phyloP scores from a whole-genome alignment of 2,113 vertebrate genomes.

The Bos taurus region DNA sequence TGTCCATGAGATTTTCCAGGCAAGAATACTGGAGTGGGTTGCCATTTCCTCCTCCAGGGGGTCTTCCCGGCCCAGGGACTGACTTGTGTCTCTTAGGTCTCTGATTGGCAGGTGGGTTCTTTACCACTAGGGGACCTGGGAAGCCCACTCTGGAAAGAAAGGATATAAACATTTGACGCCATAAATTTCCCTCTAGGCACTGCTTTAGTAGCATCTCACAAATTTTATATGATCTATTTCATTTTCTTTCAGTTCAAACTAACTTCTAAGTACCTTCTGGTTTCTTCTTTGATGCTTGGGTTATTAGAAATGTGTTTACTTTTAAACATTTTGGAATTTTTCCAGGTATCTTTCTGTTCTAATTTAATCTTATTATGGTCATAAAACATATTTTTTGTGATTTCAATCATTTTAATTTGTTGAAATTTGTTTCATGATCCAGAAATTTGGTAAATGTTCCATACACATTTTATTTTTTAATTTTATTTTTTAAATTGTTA shows the following conservation, averaged over 20 bases:
- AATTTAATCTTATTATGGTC: background rate
- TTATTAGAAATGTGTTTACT: background rate
- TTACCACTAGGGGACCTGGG: background rate
- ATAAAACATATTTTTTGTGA: background rate
- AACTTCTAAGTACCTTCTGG: background rate
- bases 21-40: background rate
- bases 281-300: background rate
- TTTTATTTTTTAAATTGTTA: background rate
- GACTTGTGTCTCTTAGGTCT: background rate
- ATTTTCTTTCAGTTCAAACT: background rate
- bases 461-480: background rate
- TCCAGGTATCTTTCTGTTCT: background rate
- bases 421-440: background rate
- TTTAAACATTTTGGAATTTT: background rate
- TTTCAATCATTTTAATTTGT: background rate
- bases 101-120: background rate
- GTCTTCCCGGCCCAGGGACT: background rate
- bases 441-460: background rate
- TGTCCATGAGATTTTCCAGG: background rate
- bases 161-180: background rate
- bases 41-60: background rate
- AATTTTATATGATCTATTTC: background rate
- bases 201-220: background rate
- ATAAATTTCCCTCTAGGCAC: background rate
- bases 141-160: background rate